Conservation (phyloP, 2,888 invertebrate genomes). For the Xylocampa areola region DNA sequence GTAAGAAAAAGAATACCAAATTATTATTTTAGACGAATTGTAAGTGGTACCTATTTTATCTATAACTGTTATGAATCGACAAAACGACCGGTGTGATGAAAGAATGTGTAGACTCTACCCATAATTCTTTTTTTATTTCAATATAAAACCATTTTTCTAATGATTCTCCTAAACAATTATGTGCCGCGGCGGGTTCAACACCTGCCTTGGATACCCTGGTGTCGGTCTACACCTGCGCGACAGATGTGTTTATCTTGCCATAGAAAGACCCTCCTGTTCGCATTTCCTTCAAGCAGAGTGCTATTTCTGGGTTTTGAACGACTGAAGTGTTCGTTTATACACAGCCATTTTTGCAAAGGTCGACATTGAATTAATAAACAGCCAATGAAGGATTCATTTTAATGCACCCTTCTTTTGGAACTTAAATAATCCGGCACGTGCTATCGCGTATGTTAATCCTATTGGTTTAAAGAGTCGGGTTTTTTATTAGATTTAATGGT, state of each 20-base stretch:
- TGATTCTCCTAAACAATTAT: constrained; percentile 37
- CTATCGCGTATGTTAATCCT: constrained; percentile 38
- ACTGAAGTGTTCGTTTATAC: constrained; percentile 14
- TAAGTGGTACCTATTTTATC: neutral
- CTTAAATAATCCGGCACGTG: constrained; percentile 56
- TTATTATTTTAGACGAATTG: constrained; percentile 19
- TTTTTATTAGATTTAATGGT: constrained; percentile 29
- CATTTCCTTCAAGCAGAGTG: constrained; percentile 40
- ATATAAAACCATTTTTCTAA: constrained; percentile 31
- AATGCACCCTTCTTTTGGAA: constrained; percentile 37
- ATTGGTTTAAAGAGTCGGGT: constrained; percentile 29
- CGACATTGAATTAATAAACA: constrained; percentile 53
- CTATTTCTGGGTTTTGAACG: constrained; percentile 32
- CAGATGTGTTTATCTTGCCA: constrained; percentile 73
- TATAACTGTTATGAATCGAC: neutral
- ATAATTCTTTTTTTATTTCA: constrained; percentile 4
- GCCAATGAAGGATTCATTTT: constrained; percentile 47
- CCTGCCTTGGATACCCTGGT: constrained; percentile 60
- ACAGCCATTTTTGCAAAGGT: constrained; percentile 41
- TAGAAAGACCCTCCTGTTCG: constrained; percentile 25
- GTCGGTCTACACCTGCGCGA: constrained; percentile 76
- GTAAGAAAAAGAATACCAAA: constrained; percentile 52
- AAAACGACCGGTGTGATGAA: constrained; percentile 7
- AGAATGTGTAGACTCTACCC: neutral
- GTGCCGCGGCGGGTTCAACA: constrained; percentile 38